Conservation (phyloP, 2,797 vertebrate genomes). For the Thaleichthys pacificus region DNA sequence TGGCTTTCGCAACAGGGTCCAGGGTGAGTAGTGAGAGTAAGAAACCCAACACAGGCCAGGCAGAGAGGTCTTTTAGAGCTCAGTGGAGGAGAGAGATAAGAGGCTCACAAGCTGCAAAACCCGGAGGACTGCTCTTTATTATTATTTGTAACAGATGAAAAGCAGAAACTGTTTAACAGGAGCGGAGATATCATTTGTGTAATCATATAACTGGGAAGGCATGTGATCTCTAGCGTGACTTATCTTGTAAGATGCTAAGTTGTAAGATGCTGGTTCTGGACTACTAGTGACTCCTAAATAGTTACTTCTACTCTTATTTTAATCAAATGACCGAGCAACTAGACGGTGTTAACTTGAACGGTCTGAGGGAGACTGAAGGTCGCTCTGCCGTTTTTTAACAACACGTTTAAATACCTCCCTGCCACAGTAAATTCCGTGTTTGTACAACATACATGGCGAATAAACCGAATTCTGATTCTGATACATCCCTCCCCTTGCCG, state of each 20-base stretch:
- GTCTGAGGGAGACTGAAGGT: too few species aligned
- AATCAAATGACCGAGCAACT: background rate
- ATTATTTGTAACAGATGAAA: background rate
- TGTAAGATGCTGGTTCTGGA: background rate
- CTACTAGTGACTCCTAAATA: background rate
- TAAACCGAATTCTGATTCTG: too few species aligned
- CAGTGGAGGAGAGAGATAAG: constrained; percentile 45
- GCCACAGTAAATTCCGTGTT: too few species aligned
- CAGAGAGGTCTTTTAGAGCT: constrained; percentile 32
- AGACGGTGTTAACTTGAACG: too few species aligned
- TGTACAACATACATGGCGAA: too few species aligned
- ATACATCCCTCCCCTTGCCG: too few species aligned
- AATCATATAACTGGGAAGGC: background rate
- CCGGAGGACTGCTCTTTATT: background rate
- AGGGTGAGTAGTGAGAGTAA: constrained; percentile 19
- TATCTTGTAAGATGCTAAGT: background rate
- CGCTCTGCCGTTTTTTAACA: too few species aligned
- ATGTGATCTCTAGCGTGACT: constrained; percentile 1
- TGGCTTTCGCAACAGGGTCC: constrained; percentile 55
- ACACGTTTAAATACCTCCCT: too few species aligned
- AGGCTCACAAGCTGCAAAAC: constrained; percentile 21
- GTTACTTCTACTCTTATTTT: background rate
- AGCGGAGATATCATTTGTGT: background rate
- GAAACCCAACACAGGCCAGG: constrained; percentile 30
- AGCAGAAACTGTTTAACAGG: background rate